phyloP scores from a whole-genome alignment of 2,797 vertebrate species.

The Smutsia gigantea region DNA sequence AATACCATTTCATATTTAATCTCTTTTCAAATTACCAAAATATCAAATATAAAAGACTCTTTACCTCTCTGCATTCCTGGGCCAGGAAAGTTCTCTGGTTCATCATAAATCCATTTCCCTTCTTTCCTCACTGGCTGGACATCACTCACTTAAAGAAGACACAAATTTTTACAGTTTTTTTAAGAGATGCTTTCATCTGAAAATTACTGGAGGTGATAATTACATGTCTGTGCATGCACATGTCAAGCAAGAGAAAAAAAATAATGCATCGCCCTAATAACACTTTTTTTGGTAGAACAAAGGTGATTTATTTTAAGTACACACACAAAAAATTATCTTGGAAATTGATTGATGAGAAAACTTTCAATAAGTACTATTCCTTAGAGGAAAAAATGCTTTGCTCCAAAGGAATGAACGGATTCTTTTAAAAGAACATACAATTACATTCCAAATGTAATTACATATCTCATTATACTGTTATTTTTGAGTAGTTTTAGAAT shows the following conservation, averaged over 20 bases:
- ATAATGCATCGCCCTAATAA: not conserved
- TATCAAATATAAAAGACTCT: not conserved
- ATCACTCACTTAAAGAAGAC: slow-evolving; percentile 71
- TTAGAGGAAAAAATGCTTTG: slow-evolving; percentile 33
- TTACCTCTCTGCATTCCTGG: slow-evolving; percentile 81
- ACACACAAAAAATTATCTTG: slow-evolving; percentile 24
- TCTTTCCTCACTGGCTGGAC: slow-evolving; percentile 77
- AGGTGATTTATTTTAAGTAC: slow-evolving; percentile 57
- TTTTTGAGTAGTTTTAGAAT: slow-evolving; percentile 43
- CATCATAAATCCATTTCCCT: slow-evolving; percentile 81
- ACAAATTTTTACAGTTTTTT: slow-evolving; percentile 65
- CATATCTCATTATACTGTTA: not conserved
- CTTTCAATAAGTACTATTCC: not conserved
- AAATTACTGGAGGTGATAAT: slow-evolving; percentile 65
- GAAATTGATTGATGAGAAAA: slow-evolving; percentile 49
- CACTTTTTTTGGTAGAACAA: slow-evolving; percentile 29
- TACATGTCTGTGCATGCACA: slow-evolving; percentile 59
- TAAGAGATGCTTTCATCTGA: slow-evolving; percentile 56
- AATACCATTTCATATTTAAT: slow-evolving; percentile 6
- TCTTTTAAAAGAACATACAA: slow-evolving; percentile 57
- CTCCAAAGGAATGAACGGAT: not conserved
- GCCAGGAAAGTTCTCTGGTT: slow-evolving; percentile 73
- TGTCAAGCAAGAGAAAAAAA: slow-evolving; percentile 53
- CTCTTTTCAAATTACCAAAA: slow-evolving; percentile 15
- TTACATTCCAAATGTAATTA: slow-evolving; percentile 38